Conservation (phyloP, 2,888 invertebrate genomes). For the Acleris sparsana region DNA sequence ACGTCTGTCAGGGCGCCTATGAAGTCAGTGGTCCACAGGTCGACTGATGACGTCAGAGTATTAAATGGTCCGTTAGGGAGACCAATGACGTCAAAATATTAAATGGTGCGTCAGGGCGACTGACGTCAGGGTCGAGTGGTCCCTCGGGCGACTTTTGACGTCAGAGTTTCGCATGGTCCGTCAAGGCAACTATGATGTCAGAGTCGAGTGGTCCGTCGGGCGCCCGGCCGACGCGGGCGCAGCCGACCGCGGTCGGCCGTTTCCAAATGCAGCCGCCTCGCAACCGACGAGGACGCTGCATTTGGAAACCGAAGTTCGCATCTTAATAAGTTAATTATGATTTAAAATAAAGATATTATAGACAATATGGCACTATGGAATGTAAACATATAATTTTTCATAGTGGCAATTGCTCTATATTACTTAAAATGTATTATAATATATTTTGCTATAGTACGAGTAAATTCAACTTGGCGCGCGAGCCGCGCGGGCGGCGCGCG, state of each 20-base stretch:
- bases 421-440: conserved; percentile 39
- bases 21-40: too few relatives aligned
- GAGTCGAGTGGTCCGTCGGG: not conserved
- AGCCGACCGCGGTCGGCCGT: conserved; percentile 21
- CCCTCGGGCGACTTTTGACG: too few relatives aligned
- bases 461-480: conserved; percentile 24
- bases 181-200: not conserved
- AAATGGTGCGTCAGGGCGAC: too few relatives aligned
- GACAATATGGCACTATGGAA: conserved; percentile 74
- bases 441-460: conserved; percentile 31
- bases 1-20: too few relatives aligned
- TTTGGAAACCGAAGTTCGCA: conserved; percentile 28
- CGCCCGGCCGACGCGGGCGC: not conserved
- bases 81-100: too few relatives aligned
- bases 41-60: too few relatives aligned
- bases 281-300: conserved; percentile 5
- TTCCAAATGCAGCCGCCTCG: conserved; percentile 13
- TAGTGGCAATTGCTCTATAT: conserved; percentile 61
- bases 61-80: too few relatives aligned
- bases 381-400: conserved; percentile 77
- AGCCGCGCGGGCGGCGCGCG: conserved; percentile 18
- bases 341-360: conserved; percentile 40
- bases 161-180: too few relatives aligned
- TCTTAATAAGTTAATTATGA: conserved; percentile 31
- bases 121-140: too few relatives aligned